These are phyloP conservation scores for Anastrepha obliqua DNA, from an alignment of 1,140 invertebrate species.

Conservation along the genomic window DNA sequence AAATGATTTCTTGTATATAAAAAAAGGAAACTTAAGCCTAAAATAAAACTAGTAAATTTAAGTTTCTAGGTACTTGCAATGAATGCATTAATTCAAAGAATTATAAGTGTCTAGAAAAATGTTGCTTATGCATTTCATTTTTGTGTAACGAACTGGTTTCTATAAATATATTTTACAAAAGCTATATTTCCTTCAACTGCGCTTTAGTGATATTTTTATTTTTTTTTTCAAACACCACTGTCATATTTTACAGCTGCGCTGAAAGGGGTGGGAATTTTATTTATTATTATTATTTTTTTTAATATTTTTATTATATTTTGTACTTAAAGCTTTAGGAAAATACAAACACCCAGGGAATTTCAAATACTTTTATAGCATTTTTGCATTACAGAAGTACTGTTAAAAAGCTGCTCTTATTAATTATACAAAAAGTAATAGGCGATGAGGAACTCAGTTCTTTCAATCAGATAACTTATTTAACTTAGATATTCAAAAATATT, in stretches of 20 bases:
- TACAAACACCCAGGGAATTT: too few relatives aligned
- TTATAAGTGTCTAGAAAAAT: neutral
- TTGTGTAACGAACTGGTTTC: neutral
- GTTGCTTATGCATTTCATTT: neutral
- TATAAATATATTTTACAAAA: constrained; percentile 22
- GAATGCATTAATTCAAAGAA: neutral
- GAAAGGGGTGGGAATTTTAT: too few relatives aligned
- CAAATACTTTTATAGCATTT: too few relatives aligned
- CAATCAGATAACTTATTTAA: too few relatives aligned
- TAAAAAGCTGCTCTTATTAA: too few relatives aligned
- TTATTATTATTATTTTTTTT: too few relatives aligned
- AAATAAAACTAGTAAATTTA: neutral
- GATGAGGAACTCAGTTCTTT: too few relatives aligned
- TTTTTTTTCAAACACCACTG: constrained; percentile 23
- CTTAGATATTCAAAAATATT: too few relatives aligned
- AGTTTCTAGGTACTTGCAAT: neutral
- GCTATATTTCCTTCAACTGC: neutral
- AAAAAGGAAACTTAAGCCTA: neutral
- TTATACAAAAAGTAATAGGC: too few relatives aligned
- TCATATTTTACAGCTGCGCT: neutral
- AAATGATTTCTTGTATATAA: neutral
- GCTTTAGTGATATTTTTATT: neutral
- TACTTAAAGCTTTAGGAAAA: too few relatives aligned
- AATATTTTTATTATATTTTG: too few relatives aligned
- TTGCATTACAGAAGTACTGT: too few relatives aligned